Percentiles rank a stretch among this genome's conserved stretches.
Evolutionary conservation across 2,797 vertebrate species (phyloP).

Genomic region (Lindbergichthys nudifrons): DNA sequence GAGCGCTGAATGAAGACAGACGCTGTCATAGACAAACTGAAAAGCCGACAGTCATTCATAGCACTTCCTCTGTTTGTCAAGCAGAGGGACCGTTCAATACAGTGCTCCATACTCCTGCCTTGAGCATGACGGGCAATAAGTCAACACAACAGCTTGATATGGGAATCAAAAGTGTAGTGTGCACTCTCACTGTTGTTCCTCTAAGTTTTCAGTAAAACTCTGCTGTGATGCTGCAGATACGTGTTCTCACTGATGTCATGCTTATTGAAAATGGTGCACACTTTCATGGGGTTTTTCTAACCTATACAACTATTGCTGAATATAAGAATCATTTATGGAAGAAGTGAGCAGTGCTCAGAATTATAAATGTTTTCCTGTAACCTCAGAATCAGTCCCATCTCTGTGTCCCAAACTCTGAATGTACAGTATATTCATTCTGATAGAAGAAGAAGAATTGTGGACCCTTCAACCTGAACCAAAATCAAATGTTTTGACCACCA

Average conservation of each 20-base stretch:
- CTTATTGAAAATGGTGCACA: conserved; percentile 48
- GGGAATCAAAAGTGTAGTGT: conserved; percentile 49
- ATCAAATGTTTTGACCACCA: conserved; percentile 12
- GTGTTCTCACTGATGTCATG: conserved; percentile 52
- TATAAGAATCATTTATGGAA: conserved; percentile 46
- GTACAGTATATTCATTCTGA: not conserved
- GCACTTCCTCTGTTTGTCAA: conserved; percentile 64
- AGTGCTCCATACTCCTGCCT: conserved; percentile 46
- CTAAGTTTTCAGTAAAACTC: conserved; percentile 46
- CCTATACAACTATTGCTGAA: conserved; percentile 44
- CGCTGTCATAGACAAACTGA: conserved; percentile 76
- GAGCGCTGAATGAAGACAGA: conserved; percentile 76
- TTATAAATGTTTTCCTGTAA: conserved; percentile 35
- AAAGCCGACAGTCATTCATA: conserved; percentile 68
- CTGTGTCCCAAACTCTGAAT: conserved; percentile 10
- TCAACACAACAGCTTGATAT: conserved; percentile 50
- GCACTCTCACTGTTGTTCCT: conserved; percentile 51
- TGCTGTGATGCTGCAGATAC: conserved; percentile 28
- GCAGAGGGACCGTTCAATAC: conserved; percentile 58
- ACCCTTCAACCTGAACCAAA: conserved; percentile 9
- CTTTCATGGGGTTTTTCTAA: conserved; percentile 35
- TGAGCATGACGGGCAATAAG: conserved; percentile 42
- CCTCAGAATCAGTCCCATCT: not conserved
- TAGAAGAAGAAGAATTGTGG: conserved; percentile 18
- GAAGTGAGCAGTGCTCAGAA: conserved; percentile 40